phyloP scores from a whole-genome alignment of 2,113 vertebrate genomes.

The Lampris incognitus region DNA sequence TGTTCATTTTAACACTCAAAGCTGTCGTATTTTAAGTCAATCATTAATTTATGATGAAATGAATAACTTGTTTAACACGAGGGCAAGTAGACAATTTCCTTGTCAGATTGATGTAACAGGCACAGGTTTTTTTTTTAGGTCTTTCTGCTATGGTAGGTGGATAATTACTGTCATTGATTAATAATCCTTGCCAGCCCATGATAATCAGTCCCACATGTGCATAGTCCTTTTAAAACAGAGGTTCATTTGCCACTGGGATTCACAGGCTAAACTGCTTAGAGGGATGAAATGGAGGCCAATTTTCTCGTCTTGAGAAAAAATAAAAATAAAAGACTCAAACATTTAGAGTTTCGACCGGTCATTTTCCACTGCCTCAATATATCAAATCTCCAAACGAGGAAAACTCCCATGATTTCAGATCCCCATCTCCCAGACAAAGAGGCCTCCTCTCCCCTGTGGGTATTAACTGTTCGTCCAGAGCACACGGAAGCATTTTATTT shows the following conservation, averaged over 20 bases:
- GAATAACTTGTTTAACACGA: slow-evolving; percentile 63
- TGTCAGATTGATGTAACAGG: slow-evolving; percentile 68
- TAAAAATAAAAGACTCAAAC: slow-evolving; percentile 34
- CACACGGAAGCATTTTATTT: slow-evolving; percentile 70
- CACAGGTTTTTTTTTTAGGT: slow-evolving; percentile 48
- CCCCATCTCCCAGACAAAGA: slow-evolving; percentile 30
- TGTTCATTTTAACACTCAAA: slow-evolving; percentile 33
- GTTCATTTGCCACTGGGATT: slow-evolving; percentile 75
- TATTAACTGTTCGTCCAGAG: slow-evolving; percentile 53
- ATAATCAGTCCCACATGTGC: slow-evolving; percentile 85
- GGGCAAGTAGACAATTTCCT: slow-evolving; percentile 73
- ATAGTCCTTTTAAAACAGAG: slow-evolving; percentile 67
- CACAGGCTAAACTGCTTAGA: slow-evolving; percentile 76
- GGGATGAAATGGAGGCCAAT: slow-evolving; percentile 80
- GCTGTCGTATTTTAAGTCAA: slow-evolving; percentile 51
- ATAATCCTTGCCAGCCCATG: slow-evolving; percentile 74
- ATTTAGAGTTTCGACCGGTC: slow-evolving; percentile 53
- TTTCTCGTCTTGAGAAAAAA: slow-evolving; percentile 77
- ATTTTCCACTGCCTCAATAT: slow-evolving; percentile 70
- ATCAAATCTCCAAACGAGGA: slow-evolving; percentile 65
- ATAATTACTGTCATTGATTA: slow-evolving; percentile 85
- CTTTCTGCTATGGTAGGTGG: slow-evolving; percentile 73
- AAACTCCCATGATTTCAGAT: slow-evolving; percentile 67
- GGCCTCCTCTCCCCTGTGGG: slow-evolving; percentile 37
- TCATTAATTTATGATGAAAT: slow-evolving; percentile 58